Conservation (phyloP, 2,888 invertebrate species). For the Blastobasis adustella region DNA sequence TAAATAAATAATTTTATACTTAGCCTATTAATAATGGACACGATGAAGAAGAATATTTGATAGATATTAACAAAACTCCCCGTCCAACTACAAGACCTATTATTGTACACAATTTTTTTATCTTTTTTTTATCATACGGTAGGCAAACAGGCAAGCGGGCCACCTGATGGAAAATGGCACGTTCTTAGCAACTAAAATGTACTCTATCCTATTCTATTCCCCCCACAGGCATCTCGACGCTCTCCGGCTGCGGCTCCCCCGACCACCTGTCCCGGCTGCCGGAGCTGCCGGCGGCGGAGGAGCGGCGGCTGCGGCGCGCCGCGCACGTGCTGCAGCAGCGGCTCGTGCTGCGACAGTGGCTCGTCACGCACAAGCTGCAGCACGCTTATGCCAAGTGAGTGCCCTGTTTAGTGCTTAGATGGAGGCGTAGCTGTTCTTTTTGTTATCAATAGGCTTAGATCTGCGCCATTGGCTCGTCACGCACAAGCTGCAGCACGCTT, state of each 20-base stretch:
- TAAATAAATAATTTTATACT: no score
- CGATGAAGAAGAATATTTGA: no score
- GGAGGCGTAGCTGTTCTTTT: no score
- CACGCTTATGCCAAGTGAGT: constrained; percentile 81
- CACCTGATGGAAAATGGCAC: no score
- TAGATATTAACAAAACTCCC: no score
- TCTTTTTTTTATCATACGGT: no score
- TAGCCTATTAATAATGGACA: no score
- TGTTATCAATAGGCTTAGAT: constrained; percentile 71
- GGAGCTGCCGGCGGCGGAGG: constrained; percentile 88
- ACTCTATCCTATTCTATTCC: no score
- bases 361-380: constrained; percentile 82
- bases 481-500: constrained; percentile 82
- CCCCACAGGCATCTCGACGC: constrained; percentile 83
- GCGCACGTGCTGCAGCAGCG: constrained; percentile 88
- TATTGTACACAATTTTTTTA: no score
- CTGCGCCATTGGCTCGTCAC: constrained; percentile 89
- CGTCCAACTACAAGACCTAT: no score
- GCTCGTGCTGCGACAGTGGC: constrained; percentile 89
- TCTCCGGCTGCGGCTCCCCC: constrained; percentile 86
- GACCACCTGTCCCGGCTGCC: constrained; percentile 83
- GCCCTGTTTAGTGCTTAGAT: neutral
- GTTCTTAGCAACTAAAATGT: no score
- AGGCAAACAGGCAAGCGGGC: no score
- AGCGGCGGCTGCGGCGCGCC: constrained; percentile 87